Conservation (phyloP, 2,113 vertebrate species). For the Amphiprion percula region DNA sequence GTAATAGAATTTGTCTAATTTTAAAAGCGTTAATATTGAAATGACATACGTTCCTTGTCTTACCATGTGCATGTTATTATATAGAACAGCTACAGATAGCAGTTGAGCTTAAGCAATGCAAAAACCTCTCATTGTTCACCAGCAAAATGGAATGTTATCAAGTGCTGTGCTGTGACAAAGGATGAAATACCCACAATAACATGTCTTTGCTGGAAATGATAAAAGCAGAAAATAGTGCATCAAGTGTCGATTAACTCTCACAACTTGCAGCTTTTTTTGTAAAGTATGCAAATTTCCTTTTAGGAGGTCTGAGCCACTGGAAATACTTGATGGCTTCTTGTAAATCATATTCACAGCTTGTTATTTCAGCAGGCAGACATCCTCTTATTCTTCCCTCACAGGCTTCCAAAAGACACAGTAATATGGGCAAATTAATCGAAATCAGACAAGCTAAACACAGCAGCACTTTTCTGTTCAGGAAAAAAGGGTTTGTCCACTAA, state of each 20-base stretch:
- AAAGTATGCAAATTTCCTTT: slow-evolving; percentile 22
- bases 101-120: too few relatives aligned
- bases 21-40: too few relatives aligned
- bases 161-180: background rate
- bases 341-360: slow-evolving; percentile 42
- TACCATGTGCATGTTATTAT: too few relatives aligned
- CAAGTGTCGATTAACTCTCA: slow-evolving; percentile 10
- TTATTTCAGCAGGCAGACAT: slow-evolving; percentile 45
- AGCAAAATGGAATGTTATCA: background rate
- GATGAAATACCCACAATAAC: slow-evolving; percentile 10
- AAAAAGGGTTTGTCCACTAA: slow-evolving; percentile 3
- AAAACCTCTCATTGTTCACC: background rate
- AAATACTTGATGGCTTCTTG: slow-evolving; percentile 31
- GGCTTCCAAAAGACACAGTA: slow-evolving; percentile 8
- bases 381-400: slow-evolving; percentile 6
- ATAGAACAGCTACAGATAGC: too few relatives aligned
- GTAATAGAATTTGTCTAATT: too few relatives aligned
- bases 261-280: slow-evolving; percentile 30
- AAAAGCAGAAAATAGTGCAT: background rate
- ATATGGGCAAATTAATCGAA: background rate
- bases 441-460: slow-evolving; percentile 1
- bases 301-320: slow-evolving; percentile 10
- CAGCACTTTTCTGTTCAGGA: background rate
- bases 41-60: too few relatives aligned
- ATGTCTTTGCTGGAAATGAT: slow-evolving; percentile 1